Evolutionary conservation across 2,797 vertebrate genomes (phyloP), one percentile per base, ranked within the genome.

Genomic region (Platyrinchus mystaceus): DNA sequence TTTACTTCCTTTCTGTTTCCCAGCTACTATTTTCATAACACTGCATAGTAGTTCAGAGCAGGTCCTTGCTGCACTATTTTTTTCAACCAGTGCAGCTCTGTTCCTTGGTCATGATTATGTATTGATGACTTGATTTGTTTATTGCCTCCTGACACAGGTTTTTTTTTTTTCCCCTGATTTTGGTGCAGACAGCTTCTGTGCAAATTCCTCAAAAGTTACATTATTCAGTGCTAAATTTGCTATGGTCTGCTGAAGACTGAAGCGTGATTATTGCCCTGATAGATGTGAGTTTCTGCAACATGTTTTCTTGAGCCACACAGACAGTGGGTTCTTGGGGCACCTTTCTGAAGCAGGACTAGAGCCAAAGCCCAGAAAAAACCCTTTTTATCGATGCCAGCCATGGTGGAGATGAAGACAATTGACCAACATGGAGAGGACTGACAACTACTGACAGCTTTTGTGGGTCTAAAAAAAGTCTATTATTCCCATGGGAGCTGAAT

Each of bases 11-110:
- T 84, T 93, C 92, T 88, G 60, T 53, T 97, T 96, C 93, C 58
- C 71, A 95, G 94, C 71, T 85, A 92, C 93, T 94, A 89, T 95
- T 96, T 96, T 92, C 92, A 80, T 95, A 95, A 95, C 94, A 91
- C 92, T 87, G 92, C 77, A 93, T 74, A 95, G 92, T 46, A 66
- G 93, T 89, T 93, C 91, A 92, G 89, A 93, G 71, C 84, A 95
- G 90, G 93, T 94, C 90, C 84, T 77, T 50, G 71, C 62, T 85
- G 7, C n/a, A 12, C 70, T 64, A 2, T 41, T 32, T 81, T 41
- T 95, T 93, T 81, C 85, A 71, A 90, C 52, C 21, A 52, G 1
- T 32, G 52, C 50, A 60, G 41, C 64, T 85, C 68, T 78, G n/a
- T 44, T 87, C 78, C 79, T 87, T 3, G 2, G 73, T 71, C 83